Percentiles rank a stretch among this genome's conserved stretches.
Evolutionary conservation across 1,140 invertebrate genomes (phyloP).

Genomic region (Pygmarrhopalites habei): DNA sequence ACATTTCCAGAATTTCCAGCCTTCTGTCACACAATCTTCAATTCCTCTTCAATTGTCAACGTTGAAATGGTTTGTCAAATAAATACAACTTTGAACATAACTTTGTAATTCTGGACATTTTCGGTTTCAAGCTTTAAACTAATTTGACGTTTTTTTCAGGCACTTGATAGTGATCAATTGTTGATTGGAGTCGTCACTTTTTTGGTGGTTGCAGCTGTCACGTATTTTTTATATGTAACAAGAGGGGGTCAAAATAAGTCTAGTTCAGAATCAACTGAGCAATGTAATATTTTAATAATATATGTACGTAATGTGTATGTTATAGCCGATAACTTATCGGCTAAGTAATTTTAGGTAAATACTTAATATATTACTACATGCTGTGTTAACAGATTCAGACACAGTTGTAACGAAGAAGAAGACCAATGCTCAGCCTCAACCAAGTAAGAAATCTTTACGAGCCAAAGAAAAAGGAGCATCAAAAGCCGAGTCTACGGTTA

Average conservation of each 20-base stretch:
- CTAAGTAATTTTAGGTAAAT: not conserved
- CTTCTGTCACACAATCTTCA: too few relatives aligned
- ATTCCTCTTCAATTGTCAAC: too few relatives aligned
- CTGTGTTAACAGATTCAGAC: not conserved
- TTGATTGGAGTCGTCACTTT: not conserved
- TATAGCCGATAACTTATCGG: not conserved
- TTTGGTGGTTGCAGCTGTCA: not conserved
- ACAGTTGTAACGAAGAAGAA: not conserved
- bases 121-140: too few relatives aligned
- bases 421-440: not conserved
- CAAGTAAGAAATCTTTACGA: not conserved
- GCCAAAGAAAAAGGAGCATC: not conserved
- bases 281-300: not conserved
- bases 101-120: too few relatives aligned
- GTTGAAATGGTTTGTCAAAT: too few relatives aligned
- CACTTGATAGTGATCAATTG: not conserved
- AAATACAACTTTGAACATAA: too few relatives aligned
- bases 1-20: too few relatives aligned
- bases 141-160: too few relatives aligned
- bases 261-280: not conserved
- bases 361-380: not conserved
- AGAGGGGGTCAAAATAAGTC: not conserved
- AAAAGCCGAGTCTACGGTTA: constrained; percentile 45
- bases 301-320: not conserved
- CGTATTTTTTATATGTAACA: not conserved